These are phyloP conservation scores for Alectoris magna DNA, from an alignment of 2,797 vertebrate genomes.

Conservation along the genomic window DNA sequence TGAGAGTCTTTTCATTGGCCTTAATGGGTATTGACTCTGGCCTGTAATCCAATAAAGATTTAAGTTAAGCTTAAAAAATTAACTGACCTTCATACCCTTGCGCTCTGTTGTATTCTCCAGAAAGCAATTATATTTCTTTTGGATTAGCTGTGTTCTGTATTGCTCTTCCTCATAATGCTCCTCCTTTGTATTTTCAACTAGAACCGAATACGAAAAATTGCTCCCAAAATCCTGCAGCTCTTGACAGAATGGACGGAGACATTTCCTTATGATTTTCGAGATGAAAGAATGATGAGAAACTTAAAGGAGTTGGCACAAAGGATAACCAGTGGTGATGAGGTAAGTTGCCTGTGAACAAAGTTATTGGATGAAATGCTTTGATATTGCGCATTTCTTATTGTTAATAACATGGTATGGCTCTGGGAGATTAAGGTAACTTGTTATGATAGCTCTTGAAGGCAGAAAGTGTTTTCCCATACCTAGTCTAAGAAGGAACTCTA, in stretches of 20 bases:
- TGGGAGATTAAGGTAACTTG: not conserved
- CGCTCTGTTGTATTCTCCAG: not conserved
- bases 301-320: conserved; percentile 91
- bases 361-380: not conserved
- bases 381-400: not conserved
- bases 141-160: not conserved
- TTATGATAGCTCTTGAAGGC: not conserved
- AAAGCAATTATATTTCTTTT: not conserved
- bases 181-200: conserved; percentile 66
- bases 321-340: conserved; percentile 89
- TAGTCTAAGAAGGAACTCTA: not conserved
- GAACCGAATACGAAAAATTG: conserved; percentile 86
- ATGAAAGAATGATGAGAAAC: conserved; percentile 94
- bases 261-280: conserved; percentile 94
- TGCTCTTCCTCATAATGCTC: not conserved
- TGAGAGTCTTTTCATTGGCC: not conserved
- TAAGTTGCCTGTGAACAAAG: conserved; percentile 69
- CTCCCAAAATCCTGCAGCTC: conserved; percentile 92
- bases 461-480: not conserved
- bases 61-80: not conserved
- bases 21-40: not conserved
- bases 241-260: conserved; percentile 95
- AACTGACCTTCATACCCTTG: not conserved
- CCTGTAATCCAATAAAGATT: not conserved
- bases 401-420: not conserved